Conservation (phyloP, 2,113 vertebrate species). For the Festucalex cinctus region DNA sequence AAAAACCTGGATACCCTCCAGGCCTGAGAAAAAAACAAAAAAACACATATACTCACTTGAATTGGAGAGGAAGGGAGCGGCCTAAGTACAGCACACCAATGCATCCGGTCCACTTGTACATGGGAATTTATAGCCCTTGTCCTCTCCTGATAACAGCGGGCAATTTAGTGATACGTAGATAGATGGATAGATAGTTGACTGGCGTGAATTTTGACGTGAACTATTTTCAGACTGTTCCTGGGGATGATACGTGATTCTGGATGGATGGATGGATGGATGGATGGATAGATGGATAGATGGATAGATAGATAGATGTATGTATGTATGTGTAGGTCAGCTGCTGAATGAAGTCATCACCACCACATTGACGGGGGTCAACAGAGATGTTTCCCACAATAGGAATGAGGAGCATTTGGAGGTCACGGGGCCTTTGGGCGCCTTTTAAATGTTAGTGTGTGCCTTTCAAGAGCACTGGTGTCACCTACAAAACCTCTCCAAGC, state of each 20-base stretch:
- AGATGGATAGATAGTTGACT: neutral
- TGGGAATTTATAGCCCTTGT: neutral
- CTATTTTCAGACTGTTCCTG: no score
- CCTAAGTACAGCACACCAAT: neutral
- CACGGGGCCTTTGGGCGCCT: constrained; percentile 64
- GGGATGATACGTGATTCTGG: no score
- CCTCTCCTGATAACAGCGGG: neutral
- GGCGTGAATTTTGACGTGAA: constrained; percentile 10
- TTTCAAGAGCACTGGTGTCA: constrained; percentile 73
- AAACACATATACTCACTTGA: neutral
- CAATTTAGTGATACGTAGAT: constrained; percentile 13
- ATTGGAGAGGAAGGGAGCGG: neutral
- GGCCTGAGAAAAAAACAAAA: neutral
- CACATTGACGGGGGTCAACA: constrained; percentile 81
- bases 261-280: no score
- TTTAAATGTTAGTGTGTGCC: constrained; percentile 77
- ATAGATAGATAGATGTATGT: neutral
- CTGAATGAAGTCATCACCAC: constrained; percentile 83
- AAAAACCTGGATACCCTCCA: constrained; percentile 60
- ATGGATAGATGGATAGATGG: neutral
- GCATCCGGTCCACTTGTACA: neutral
- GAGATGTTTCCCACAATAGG: constrained; percentile 75
- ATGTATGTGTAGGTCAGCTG: constrained; percentile 65
- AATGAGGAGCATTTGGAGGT: constrained; percentile 82
- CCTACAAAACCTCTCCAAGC: constrained; percentile 59